These are phyloP conservation scores for Echinometra lucunter DNA, from an alignment of 53 echinoderm and acorn worm species.

Conservation along the genomic window DNA sequence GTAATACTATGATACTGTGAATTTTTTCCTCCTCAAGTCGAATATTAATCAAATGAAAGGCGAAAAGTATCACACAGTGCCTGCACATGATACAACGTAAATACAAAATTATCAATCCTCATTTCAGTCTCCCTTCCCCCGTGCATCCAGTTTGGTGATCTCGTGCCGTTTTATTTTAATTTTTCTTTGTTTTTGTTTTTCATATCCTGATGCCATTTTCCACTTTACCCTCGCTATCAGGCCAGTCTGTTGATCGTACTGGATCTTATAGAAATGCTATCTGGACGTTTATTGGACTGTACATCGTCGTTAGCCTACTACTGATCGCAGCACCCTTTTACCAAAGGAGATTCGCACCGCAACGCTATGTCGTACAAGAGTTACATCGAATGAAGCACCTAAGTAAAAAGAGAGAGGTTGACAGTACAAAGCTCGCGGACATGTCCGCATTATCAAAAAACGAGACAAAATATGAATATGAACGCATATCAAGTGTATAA, in stretches of 20 bases:
- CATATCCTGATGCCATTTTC: background rate
- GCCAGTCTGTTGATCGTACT: constrained; percentile 35
- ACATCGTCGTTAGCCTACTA: background rate
- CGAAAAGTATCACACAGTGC: no score
- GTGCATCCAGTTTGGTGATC: no score
- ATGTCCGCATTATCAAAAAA: background rate
- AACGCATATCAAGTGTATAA: background rate
- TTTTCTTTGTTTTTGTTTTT: background rate
- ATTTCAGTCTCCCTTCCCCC: no score
- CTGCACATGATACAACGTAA: no score
- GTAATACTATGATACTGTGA: no score
- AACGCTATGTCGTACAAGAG: constrained; percentile 10
- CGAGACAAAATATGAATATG: background rate
- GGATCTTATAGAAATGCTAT: constrained; percentile 18
- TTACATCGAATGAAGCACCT: background rate
- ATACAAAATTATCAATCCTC: no score
- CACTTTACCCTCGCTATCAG: background rate
- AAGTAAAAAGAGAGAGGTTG: background rate
- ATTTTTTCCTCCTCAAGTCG: no score
- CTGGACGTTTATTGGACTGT: background rate
- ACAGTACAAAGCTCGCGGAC: background rate
- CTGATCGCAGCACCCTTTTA: background rate
- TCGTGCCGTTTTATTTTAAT: no score
- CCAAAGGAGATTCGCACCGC: background rate
- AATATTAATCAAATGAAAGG: no score